Base-by-base conservation (phyloP, 2,888 invertebrate genomes). In the Cinara cedri region DNA sequence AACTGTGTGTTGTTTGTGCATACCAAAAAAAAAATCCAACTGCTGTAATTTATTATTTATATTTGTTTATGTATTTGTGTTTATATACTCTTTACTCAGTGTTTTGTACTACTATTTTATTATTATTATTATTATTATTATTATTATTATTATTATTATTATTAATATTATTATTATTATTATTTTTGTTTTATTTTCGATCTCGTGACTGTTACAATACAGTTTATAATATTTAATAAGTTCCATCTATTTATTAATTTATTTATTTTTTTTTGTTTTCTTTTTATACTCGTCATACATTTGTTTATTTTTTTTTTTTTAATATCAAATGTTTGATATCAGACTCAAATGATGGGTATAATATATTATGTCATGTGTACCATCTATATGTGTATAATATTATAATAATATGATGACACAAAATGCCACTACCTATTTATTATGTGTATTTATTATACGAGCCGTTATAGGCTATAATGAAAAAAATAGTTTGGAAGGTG, bases 121-220 rank as follows among this genome's bases (percentile, higher is more conserved):
- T 62, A 72, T 74, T 72, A 72, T 49, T 72, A 72, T 54, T 70
- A 44, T 44, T 14, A 62, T 62, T 34, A 62, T 62, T 10, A 62
- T 62, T n/a, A 62, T 62, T 34, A 62, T 63, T 49, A 66, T 71
- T 55, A 66, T 49, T 49, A 66, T 66, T 16, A 66, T 66, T 66
- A 49, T 66, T 66, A 66, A 49, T 66, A 66, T 66, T 49, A 66
- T 49, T 66, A 49, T 66, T 66, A 66, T 51, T 54, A 54, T 62
- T 74, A 62, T 74, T 34, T 63, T 74, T 74, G 51, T 63, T 74
- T 74, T 54, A 63, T 66, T 76, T 76, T 55, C 66, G 75, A 76
- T 76, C 75, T 76, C 75, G 44, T 76, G 14, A 66, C 75, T 76
- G 65, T 76, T 54, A 75, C n/a, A 76, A 76, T 76, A 76, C 75